A percentile compares a stretch with the other conserved stretches of the same genome.
phyloP scores from a whole-genome alignment of 2,888 invertebrate genomes.

The Tolmerus cingulatus region DNA sequence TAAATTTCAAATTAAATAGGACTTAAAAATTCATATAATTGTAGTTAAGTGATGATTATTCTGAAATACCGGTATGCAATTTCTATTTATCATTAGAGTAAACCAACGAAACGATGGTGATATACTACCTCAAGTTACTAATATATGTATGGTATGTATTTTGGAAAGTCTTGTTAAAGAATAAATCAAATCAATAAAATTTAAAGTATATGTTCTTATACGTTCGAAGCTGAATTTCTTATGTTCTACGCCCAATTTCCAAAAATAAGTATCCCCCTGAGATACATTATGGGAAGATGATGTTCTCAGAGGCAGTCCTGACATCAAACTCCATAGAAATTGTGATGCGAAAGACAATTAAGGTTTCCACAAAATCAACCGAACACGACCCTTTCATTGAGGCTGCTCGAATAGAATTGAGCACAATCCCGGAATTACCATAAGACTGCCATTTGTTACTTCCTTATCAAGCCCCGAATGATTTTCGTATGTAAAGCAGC shows the following conservation, averaged over 20 bases:
- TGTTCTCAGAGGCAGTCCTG: not conserved
- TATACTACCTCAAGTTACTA: not conserved
- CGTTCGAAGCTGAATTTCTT: not conserved
- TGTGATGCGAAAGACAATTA: not conserved
- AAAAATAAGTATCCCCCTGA: not conserved
- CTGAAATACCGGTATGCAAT: too few species aligned
- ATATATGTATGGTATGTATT: not conserved
- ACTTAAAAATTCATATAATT: too few species aligned
- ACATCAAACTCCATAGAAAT: not conserved
- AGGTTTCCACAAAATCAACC: not conserved
- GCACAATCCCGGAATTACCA: not conserved
- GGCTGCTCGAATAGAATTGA: not conserved
- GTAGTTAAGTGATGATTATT: too few species aligned
- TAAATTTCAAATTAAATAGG: too few species aligned
- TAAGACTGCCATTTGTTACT: not conserved
- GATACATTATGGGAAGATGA: not conserved
- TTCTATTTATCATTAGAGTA: too few species aligned
- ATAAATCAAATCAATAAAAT: too few species aligned
- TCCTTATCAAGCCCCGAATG: not conserved
- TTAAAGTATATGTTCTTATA: not conserved
- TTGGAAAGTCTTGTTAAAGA: not conserved
- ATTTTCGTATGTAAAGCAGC: conserved; percentile 12
- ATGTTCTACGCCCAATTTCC: not conserved
- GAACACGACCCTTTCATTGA: not conserved
- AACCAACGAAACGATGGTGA: not conserved